phyloP scores from a whole-genome alignment of 2,888 invertebrate species.

The Agapostemon virescens region DNA sequence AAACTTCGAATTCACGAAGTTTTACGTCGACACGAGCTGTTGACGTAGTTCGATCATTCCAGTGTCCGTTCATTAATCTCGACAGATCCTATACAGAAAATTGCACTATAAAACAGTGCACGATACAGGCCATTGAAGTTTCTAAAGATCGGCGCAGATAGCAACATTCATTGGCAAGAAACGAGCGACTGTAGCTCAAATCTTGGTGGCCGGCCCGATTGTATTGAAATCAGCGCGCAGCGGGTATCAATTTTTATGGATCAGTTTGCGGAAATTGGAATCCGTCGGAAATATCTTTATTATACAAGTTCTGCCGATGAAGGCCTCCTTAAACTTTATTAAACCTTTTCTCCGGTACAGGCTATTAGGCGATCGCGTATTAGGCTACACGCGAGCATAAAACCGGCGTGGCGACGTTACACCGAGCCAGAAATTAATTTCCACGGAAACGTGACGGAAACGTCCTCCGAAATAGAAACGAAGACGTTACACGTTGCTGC shows the following conservation, averaged over 20 bases:
- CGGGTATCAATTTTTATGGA: slow-evolving; percentile 1
- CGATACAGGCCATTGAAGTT: neutral
- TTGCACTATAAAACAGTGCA: neutral
- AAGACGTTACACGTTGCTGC: too few relatives aligned
- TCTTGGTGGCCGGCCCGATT: neutral
- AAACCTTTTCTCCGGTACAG: neutral
- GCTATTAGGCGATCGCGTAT: neutral
- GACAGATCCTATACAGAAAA: neutral
- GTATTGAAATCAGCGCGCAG: neutral
- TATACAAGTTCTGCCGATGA: neutral
- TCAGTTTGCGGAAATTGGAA: slow-evolving; percentile 7
- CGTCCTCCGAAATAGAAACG: too few relatives aligned
- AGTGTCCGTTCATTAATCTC: neutral
- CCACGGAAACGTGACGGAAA: neutral
- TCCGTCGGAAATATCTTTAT: slow-evolving; percentile 1
- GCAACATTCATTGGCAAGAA: neutral
- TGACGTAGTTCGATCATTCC: too few relatives aligned
- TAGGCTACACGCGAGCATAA: neutral
- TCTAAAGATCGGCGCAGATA: neutral
- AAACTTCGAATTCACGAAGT: too few relatives aligned
- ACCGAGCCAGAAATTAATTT: neutral
- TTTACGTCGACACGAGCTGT: too few relatives aligned
- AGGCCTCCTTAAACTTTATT: slow-evolving; percentile 8
- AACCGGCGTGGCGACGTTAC: neutral
- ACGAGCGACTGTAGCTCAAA: neutral